Evolutionary conservation across 2,888 invertebrate species (phyloP).

Genomic region (Hirtodrosophila confusa): DNA sequence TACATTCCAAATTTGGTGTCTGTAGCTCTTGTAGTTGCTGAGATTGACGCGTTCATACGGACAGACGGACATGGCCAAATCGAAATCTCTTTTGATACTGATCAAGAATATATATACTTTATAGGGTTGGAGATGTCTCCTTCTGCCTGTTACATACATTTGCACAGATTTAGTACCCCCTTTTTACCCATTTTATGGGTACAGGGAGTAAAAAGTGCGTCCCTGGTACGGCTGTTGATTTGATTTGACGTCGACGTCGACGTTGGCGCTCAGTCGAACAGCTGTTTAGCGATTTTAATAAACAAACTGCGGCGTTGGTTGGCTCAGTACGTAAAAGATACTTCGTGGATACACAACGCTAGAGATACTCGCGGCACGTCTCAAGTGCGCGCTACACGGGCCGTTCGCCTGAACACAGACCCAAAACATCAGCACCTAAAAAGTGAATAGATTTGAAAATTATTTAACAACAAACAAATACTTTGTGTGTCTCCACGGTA

Average conservation of each 20-base stretch:
- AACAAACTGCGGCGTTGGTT: slow-evolving; percentile 60
- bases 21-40: too few species aligned
- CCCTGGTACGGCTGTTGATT: slow-evolving; percentile 48
- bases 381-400: slow-evolving; percentile 59
- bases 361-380: slow-evolving; percentile 38
- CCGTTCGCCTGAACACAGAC: slow-evolving; percentile 62
- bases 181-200: too few species aligned
- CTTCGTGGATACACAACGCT: slow-evolving; percentile 73
- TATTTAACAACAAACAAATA: background rate
- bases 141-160: too few species aligned
- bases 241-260: slow-evolving; percentile 27
- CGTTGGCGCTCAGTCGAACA: slow-evolving; percentile 41
- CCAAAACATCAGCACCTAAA: slow-evolving; percentile 40
- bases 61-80: too few species aligned
- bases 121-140: too few species aligned
- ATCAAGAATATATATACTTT: too few species aligned
- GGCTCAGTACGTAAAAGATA: slow-evolving; percentile 65
- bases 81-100: too few species aligned
- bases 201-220: slow-evolving; percentile 27
- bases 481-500: slow-evolving; percentile 1
- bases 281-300: slow-evolving; percentile 74
- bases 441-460: background rate
- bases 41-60: too few species aligned
- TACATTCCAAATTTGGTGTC: too few species aligned
- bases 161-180: too few species aligned